These are phyloP conservation scores for Drosophila parvula DNA, from an alignment of 1,140 invertebrate genomes.

Conservation along the genomic window DNA sequence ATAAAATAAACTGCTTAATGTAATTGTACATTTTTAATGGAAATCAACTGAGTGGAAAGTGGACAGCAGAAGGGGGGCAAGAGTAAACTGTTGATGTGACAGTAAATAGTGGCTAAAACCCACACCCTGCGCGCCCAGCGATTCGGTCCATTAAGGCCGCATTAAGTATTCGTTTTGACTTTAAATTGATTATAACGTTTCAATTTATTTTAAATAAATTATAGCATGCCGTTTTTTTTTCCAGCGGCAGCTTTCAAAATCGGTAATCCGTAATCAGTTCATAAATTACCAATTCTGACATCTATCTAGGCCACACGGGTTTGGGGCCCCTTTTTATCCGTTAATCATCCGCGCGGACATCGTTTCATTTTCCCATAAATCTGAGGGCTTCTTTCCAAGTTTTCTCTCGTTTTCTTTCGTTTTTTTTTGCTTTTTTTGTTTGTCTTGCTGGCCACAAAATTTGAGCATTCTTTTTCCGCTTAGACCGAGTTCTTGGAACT, in stretches of 20 bases:
- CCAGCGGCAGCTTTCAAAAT: slow-evolving; percentile 1
- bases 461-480: slow-evolving; percentile 15
- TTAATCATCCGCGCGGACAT: slow-evolving; percentile 27
- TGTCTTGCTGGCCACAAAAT: neutral
- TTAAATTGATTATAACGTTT: slow-evolving; percentile 31
- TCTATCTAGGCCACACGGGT: slow-evolving; percentile 1
- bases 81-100: slow-evolving; percentile 12
- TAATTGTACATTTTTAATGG: slow-evolving; percentile 34
- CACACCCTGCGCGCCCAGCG: too few species aligned
- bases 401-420: too few species aligned
- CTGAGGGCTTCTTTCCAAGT: neutral
- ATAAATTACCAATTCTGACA: slow-evolving; percentile 33
- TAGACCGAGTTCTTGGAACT: neutral
- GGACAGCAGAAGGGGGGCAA: neutral
- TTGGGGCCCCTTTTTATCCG: slow-evolving; percentile 1
- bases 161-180: slow-evolving; percentile 32
- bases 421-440: neutral
- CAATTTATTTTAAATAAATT: slow-evolving; percentile 25
- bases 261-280: slow-evolving; percentile 33
- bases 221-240: neutral
- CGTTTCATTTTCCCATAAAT: slow-evolving; percentile 20
- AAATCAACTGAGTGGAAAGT: slow-evolving; percentile 3
- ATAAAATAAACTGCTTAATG: slow-evolving; percentile 27
- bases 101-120: slow-evolving; percentile 17
- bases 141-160: slow-evolving; percentile 6